phyloP scores from a whole-genome alignment of 2,888 invertebrate genomes.

The Danaus chrysippus region DNA sequence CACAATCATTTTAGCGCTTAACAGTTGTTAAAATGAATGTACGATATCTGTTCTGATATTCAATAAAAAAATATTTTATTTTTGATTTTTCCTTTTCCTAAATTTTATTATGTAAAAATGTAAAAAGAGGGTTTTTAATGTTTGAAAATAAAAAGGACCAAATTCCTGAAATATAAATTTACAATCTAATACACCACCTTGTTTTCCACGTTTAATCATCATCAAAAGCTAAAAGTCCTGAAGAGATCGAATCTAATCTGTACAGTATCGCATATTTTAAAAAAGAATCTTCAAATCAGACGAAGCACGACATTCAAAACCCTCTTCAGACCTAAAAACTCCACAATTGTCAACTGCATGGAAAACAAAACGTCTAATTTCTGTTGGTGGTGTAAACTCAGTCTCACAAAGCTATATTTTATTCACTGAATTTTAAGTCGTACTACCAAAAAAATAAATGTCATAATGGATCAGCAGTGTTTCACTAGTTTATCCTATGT shows the following conservation, averaged over 20 bases:
- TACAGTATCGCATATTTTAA: background rate
- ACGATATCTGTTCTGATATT: too few relatives aligned
- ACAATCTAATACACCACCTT: too few relatives aligned
- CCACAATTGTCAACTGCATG: background rate
- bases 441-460: background rate
- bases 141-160: too few relatives aligned
- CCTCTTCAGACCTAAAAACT: background rate
- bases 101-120: too few relatives aligned
- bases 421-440: background rate
- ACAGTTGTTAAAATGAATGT: too few relatives aligned
- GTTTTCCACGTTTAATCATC: too few relatives aligned
- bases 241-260: background rate
- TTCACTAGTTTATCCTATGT: constrained; percentile 6
- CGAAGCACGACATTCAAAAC: background rate
- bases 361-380: constrained; percentile 3
- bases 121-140: too few relatives aligned
- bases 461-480: constrained; percentile 9
- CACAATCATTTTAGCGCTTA: too few relatives aligned
- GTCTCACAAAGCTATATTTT: background rate
- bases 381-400: background rate
- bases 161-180: too few relatives aligned
- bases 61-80: too few relatives aligned
- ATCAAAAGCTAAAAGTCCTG: too few relatives aligned
- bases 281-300: background rate
- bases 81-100: too few relatives aligned